Evolutionary conservation across 2,888 invertebrate species (phyloP).

Genomic region (Hipparchia semele): DNA sequence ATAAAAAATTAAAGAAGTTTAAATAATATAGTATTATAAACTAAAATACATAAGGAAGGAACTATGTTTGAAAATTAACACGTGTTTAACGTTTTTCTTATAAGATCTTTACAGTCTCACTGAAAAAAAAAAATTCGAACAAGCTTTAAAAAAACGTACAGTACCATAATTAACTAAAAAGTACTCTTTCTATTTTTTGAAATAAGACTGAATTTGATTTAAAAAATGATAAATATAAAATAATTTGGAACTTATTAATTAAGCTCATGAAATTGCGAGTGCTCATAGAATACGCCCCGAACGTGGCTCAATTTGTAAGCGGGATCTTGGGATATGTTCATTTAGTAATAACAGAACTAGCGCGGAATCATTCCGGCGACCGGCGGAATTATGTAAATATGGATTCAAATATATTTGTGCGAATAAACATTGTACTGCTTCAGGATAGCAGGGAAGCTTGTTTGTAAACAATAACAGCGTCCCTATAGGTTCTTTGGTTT

Average conservation of each 20-base stretch:
- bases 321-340: conserved; percentile 82
- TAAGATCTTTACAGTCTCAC: too few relatives aligned
- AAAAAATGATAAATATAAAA: neutral
- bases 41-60: too few relatives aligned
- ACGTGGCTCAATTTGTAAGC: conserved; percentile 76
- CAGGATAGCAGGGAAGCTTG: conserved; percentile 21
- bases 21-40: too few relatives aligned
- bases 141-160: too few relatives aligned
- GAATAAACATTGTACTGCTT: conserved; percentile 55
- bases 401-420: conserved; percentile 64
- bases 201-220: neutral
- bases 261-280: conserved; percentile 26
- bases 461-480: conserved; percentile 6
- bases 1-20: too few relatives aligned
- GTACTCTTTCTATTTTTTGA: too few relatives aligned
- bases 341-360: conserved; percentile 76
- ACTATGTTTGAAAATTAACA: too few relatives aligned
- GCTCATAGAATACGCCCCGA: conserved; percentile 62
- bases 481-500: neutral
- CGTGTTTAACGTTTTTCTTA: too few relatives aligned
- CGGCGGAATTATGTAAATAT: conserved; percentile 78
- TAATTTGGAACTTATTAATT: conserved; percentile 21
- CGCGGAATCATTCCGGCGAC: conserved; percentile 66
- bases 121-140: too few relatives aligned
- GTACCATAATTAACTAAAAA: too few relatives aligned